Conservation (phyloP, 2,113 vertebrate species). For the Lophochroa leadbeateri region DNA sequence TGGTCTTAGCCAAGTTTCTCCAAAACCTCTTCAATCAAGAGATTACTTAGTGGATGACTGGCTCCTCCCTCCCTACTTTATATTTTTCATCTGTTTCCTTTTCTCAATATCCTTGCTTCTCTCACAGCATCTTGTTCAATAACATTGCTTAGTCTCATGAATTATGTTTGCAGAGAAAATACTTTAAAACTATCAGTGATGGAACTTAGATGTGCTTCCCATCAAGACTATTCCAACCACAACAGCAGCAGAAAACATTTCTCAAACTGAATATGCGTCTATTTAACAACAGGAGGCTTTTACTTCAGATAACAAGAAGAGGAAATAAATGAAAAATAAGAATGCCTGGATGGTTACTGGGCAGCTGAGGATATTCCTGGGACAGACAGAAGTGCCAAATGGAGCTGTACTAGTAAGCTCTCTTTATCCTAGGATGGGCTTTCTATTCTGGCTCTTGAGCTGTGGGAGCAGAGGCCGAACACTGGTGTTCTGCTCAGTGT, state of each 20-base stretch:
- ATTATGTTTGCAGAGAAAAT: background rate
- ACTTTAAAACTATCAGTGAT: background rate
- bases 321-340: constrained; percentile 30
- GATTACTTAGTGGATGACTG: background rate
- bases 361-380: constrained; percentile 46
- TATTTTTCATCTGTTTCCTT: background rate
- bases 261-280: background rate
- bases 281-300: background rate
- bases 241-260: background rate
- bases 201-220: background rate
- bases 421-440: background rate
- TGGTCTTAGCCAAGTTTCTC: background rate
- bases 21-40: background rate
- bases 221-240: background rate
- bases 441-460: no score
- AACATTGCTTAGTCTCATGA: background rate
- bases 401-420: constrained; percentile 1
- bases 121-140: background rate
- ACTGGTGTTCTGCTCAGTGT: no score
- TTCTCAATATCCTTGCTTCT: background rate
- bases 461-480: no score
- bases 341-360: background rate
- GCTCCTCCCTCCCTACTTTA: background rate
- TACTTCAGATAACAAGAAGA: background rate
- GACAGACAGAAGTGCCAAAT: constrained; percentile 8